A percentile compares a stretch with the other conserved stretches of the same genome.
Conservation (phyloP, 2,888 invertebrate species). For the Protodeltote pygarga region DNA sequence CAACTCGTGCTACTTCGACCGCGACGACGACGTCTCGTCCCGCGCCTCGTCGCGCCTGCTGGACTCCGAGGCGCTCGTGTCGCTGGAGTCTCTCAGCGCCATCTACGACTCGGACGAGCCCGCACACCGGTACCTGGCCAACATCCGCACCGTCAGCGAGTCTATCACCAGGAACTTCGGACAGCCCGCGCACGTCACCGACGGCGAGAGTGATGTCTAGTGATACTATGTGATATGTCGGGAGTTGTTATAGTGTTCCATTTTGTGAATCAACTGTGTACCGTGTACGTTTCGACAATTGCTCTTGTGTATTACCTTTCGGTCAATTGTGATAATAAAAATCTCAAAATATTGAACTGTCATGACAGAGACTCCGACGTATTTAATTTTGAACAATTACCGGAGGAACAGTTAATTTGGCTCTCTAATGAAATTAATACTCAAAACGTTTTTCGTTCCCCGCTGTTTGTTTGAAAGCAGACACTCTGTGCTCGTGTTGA, state of each 20-base stretch:
- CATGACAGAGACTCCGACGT: conserved; percentile 64
- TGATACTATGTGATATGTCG: conserved; percentile 51
- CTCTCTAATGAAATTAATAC: conserved; percentile 79
- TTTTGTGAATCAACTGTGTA: conserved; percentile 38
- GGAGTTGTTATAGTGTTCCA: conserved; percentile 43
- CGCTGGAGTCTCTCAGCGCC: conserved; percentile 93
- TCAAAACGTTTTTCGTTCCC: conserved; percentile 56
- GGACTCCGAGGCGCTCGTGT: conserved; percentile 92
- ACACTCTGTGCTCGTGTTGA: conserved; percentile 27
- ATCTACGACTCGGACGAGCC: conserved; percentile 92
- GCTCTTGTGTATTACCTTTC: conserved; percentile 56
- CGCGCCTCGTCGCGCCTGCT: conserved; percentile 94
- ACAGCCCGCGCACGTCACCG: conserved; percentile 89
- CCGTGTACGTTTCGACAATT: conserved; percentile 37
- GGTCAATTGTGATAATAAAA: conserved; percentile 68
- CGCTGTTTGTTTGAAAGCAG: conserved; percentile 36
- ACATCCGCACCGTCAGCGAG: conserved; percentile 92
- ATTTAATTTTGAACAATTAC: conserved; percentile 39
- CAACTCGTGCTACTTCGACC: conserved; percentile 92
- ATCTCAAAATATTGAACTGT: conserved; percentile 56
- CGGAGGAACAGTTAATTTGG: conserved; percentile 56
- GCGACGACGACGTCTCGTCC: conserved; percentile 93
- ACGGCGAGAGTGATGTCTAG: conserved; percentile 89
- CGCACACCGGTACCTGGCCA: conserved; percentile 89
- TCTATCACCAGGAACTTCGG: conserved; percentile 93